Conservation (phyloP, 2,797 vertebrate genomes). For the Rhyacichthys aspro region DNA sequence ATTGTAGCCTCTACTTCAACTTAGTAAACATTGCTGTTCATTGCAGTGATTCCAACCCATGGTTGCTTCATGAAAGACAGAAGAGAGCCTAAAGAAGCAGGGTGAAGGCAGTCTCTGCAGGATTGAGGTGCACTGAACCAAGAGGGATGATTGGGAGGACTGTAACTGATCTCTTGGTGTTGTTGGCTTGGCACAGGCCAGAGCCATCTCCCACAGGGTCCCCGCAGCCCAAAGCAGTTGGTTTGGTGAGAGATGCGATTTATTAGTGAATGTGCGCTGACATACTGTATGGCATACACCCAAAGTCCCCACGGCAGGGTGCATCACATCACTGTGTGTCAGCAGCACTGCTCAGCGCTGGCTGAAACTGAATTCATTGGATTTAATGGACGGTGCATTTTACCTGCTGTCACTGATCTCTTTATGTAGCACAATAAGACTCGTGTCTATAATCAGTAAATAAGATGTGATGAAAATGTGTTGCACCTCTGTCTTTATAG, state of each 20-base stretch:
- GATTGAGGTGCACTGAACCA: conserved; percentile 12
- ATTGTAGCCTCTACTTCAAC: conserved; percentile 11
- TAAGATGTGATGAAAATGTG: no score
- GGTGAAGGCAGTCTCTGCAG: conserved; percentile 23
- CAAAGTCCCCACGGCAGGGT: conserved; percentile 18
- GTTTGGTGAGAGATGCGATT: conserved; percentile 50
- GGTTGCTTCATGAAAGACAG: conserved; percentile 43
- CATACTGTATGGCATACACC: conserved; percentile 23
- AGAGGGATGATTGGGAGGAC: conserved; percentile 26
- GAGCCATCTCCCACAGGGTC: conserved; percentile 36
- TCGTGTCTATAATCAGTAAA: no score
- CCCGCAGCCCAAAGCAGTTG: conserved; percentile 44
- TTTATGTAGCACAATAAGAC: no score
- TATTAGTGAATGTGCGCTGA: conserved; percentile 31
- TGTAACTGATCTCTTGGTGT: conserved; percentile 49
- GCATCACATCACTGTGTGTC: conserved; percentile 22
- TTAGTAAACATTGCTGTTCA: conserved; percentile 25
- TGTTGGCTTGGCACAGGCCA: conserved; percentile 32
- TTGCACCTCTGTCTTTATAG: no score
- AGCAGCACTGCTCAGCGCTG: neutral
- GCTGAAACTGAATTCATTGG: conserved; percentile 28
- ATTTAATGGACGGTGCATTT: conserved; percentile 7
- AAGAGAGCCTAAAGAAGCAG: conserved; percentile 35
- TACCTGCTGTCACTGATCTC: neutral
- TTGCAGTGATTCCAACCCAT: conserved; percentile 46